Conservation (phyloP, 2,113 vertebrate genomes). For the Elephantulus edwardii region DNA sequence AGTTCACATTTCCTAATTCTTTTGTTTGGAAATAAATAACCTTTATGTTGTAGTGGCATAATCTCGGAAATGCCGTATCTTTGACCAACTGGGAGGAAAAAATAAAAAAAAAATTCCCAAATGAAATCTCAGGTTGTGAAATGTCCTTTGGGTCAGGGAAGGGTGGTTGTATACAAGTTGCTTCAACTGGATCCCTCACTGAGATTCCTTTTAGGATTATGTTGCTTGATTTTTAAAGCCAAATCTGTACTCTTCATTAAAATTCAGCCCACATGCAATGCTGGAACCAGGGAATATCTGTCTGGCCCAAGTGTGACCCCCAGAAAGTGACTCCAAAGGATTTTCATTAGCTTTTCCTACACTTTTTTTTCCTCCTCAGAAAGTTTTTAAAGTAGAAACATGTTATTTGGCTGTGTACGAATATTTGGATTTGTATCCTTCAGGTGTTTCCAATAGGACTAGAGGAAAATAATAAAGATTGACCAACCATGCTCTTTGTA, state of each 20-base stretch:
- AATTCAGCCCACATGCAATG: not conserved
- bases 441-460: not conserved
- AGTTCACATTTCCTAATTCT: conserved; percentile 73
- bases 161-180: conserved; percentile 16
- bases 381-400: conserved; percentile 35
- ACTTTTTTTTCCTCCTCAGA: not conserved
- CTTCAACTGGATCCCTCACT: not conserved
- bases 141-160: conserved; percentile 63
- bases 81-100: conserved; percentile 54
- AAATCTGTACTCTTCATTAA: conserved; percentile 40
- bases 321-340: not conserved
- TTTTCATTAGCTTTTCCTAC: not conserved
- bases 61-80: conserved; percentile 63
- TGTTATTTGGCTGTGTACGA: conserved; percentile 27
- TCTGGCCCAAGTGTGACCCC: not conserved
- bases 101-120: conserved; percentile 63
- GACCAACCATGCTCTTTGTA: not conserved
- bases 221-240: conserved; percentile 41
- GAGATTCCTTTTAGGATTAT: conserved; percentile 39
- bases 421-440: conserved; percentile 33
- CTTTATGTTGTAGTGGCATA: conserved; percentile 59
- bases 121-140: conserved; percentile 64
- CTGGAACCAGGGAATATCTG: conserved; percentile 57
- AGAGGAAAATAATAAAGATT: not conserved
- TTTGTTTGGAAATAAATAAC: conserved; percentile 79